Evolutionary conservation across 2,888 invertebrate species (phyloP), one percentile per base, ranked within the genome.

Genomic region (Leucophenga maculata): DNA sequence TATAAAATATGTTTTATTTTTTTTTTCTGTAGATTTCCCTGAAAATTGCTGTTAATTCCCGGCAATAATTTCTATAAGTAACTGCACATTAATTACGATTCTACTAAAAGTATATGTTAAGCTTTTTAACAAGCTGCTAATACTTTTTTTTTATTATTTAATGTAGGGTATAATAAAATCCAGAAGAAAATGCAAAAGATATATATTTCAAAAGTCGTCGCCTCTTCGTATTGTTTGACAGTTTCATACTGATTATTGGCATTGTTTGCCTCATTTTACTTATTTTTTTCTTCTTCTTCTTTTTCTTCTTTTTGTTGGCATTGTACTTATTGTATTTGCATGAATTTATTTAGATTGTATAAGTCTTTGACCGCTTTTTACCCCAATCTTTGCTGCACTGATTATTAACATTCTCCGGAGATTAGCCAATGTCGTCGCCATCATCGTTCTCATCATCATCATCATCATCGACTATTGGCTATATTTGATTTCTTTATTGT

Each of bases 401-500:
- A 83, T 84, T 80, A 84, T 84, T 80, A 84, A 84, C 80, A 78
- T 82, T 83, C 80, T 80, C 80, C 69, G 80, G 80, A 80, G 80
- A 80, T 80, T 80, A 80, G 50, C 18, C 8, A 8, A 39, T 11
- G 39, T 39, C 39, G 39, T 39, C 39, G 39, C 39, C 26, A 39
- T 39, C 39, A 39, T 39, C 39, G 8, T 26, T 4, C 2, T 26
- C 26, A 26, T 26, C 26, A 26, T 26, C 26, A 26, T 26, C 26
- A 26, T 26, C 26, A 26, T 26, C 39, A 8, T 6, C 11, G 39
- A 80, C 6, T 50, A 50, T 50, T 50, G 50, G 50, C 13, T 50
- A 50, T 50, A 50, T 50, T 50, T 50, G 50, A 50, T 50, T 50
- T 50, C 50, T 50, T 50, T 18, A 16, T 50, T 50, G 50, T 50